Base-by-base conservation (phyloP, 2,797 vertebrate genomes). In the Trachops cirrhosus region DNA sequence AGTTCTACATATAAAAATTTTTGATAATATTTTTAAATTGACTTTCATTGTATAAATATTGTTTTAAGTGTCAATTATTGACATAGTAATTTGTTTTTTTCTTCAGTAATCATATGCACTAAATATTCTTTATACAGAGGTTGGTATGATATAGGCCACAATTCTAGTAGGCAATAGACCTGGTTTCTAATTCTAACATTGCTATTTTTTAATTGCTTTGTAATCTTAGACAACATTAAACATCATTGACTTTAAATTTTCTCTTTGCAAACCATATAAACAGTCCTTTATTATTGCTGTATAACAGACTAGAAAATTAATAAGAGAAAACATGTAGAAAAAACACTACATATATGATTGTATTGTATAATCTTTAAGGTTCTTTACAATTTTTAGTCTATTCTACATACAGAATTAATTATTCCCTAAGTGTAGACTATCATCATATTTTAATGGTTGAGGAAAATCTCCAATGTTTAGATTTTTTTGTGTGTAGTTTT, bases 241-340 rank as follows among this genome's bases (percentile, higher is more conserved):
- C 50, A 86, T 62, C 32, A 5, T 79, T 94, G 83, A 85, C 67
- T 80, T 97, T 77, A 3, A 86, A 1, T 86, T 67, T 93, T 77
- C 37, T 86, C 7, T 34, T 52, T 80, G 50, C 21, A 91, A 67
- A 67, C 10, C 5, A 32, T 64, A 46, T 68, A n/a, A 85, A 86
- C 70, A 39, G 19, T 50, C 2, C 1, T 0, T 37, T 14, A 44
- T 89, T 74, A 50, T 29, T 59, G 8, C 2, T 74, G 5, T 89
- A 86, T 62, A 68, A 54, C 10, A 54, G 34, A 89, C 29, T 68
- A 70, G 22, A 95, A 93, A 74, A 71, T 26, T 48, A 82, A 50
- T 62, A 39, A 48, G 18, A 50, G 44, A 89, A 95, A 85, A 79
- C 32, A 71, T 50, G 37, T n/a, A 82, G 64, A 91, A 92, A 29